phyloP scores from a whole-genome alignment of 2,797 vertebrate species.

The Heliangelus exortis region DNA sequence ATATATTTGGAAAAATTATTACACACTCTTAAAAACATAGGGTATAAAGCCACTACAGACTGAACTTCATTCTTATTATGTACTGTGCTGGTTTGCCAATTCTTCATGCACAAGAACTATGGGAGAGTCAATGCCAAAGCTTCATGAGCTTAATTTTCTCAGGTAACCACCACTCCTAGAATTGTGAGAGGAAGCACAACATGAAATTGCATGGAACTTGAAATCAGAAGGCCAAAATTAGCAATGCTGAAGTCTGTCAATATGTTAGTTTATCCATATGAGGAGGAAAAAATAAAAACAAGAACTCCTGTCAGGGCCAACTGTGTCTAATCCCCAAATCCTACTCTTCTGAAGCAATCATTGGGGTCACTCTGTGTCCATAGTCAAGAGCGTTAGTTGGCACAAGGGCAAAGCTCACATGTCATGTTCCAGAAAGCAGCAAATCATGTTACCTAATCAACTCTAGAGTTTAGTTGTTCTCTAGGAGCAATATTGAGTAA shows the following conservation, averaged over 20 bases:
- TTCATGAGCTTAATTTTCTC: not conserved
- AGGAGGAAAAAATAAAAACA: slow-evolving; percentile 13
- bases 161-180: slow-evolving; percentile 25
- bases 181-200: not conserved
- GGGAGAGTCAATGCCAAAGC: not conserved
- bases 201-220: not conserved
- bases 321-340: not conserved
- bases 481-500: not conserved
- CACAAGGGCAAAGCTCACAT: not conserved
- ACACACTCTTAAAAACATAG: not conserved
- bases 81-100: not conserved
- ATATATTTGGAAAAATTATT: not conserved
- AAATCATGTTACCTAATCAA: not conserved
- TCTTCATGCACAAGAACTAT: not conserved
- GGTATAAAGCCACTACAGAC: not conserved
- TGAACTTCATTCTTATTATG: not conserved
- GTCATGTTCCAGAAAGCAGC: not conserved
- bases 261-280: not conserved
- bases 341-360: not conserved
- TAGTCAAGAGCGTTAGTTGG: not conserved
- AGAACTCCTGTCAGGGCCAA: not conserved
- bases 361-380: not conserved
- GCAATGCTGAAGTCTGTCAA: not conserved
- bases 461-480: not conserved
- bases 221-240: slow-evolving; percentile 18